Conservation (phyloP, 2,888 invertebrate species). For the Synergus itoensis region DNA sequence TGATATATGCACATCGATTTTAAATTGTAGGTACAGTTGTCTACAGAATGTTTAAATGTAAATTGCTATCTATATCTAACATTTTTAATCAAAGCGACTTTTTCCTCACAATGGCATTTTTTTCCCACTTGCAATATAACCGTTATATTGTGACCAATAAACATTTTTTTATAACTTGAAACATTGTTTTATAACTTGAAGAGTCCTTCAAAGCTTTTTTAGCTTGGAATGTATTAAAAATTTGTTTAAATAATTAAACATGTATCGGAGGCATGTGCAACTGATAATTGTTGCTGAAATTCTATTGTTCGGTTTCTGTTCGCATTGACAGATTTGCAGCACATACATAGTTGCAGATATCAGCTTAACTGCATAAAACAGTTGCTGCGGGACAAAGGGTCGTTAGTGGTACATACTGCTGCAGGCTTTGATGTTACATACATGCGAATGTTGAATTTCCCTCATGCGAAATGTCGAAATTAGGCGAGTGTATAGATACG, state of each 20-base stretch:
- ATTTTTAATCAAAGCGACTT: not conserved
- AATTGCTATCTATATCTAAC: not conserved
- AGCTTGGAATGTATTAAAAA: not conserved
- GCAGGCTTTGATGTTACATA: conserved; percentile 46
- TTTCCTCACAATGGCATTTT: no score
- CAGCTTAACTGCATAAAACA: conserved; percentile 41
- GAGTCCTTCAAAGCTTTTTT: not conserved
- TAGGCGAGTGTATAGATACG: conserved; percentile 39
- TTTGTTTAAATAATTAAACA: not conserved
- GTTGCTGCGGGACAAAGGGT: conserved; percentile 54
- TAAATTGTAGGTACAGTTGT: not conserved
- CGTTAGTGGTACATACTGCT: conserved; percentile 50
- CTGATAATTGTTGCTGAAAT: not conserved
- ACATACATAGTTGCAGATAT: conserved; percentile 46
- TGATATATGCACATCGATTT: conserved; percentile 26
- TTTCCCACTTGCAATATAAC: no score
- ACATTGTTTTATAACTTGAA: no score
- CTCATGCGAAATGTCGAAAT: conserved; percentile 57
- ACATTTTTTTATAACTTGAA: no score
- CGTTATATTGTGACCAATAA: no score
- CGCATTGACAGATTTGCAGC: conserved; percentile 10
- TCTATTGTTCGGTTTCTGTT: conserved; percentile 4
- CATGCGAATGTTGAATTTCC: conserved; percentile 44
- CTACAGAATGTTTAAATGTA: not conserved
- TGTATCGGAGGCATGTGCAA: not conserved